These are phyloP conservation scores for Cladorhizidae sp. DNA, from an alignment of 37 sponge, comb jelly and placozoan genomes.

Conservation along the genomic window DNA sequence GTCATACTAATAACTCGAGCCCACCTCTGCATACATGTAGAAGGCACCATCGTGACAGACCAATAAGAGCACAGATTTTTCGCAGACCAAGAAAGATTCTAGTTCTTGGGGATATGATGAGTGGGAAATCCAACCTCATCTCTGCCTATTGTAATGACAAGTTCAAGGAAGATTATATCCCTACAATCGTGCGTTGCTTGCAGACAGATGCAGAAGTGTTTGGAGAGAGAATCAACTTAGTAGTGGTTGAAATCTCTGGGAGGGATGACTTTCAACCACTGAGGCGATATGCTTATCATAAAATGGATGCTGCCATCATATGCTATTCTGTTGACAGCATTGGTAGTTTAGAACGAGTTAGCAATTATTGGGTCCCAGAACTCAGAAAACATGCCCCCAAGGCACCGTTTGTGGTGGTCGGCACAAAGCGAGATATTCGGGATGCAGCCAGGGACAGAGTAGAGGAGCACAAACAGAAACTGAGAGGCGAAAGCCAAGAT, in stretches of 20 bases:
- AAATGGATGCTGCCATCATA: conserved; percentile 37
- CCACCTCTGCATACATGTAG: too few relatives aligned
- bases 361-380: conserved; percentile 38
- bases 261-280: conserved; percentile 39
- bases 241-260: conserved; percentile 37
- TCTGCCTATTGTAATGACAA: conserved; percentile 49
- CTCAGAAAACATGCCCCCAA: conserved; percentile 6
- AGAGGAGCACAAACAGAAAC: neutral
- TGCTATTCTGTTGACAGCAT: conserved; percentile 36
- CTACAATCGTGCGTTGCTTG: conserved; percentile 23
- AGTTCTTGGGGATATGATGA: conserved; percentile 54
- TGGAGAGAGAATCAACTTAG: conserved; percentile 37
- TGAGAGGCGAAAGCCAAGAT: neutral
- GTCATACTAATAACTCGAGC: too few relatives aligned
- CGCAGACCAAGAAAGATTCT: conserved; percentile 53
- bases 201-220: conserved; percentile 26
- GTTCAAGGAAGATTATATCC: conserved; percentile 33
- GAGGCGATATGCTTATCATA: conserved; percentile 35
- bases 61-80: neutral
- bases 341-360: conserved; percentile 14
- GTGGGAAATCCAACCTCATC: conserved; percentile 44
- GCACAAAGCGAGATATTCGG: conserved; percentile 39
- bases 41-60: neutral
- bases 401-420: conserved; percentile 49
- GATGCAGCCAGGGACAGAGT: conserved; percentile 15